These are phyloP conservation scores for Prochilodus magdalenae DNA, from an alignment of 2,113 vertebrate species.

Conservation along the genomic window DNA sequence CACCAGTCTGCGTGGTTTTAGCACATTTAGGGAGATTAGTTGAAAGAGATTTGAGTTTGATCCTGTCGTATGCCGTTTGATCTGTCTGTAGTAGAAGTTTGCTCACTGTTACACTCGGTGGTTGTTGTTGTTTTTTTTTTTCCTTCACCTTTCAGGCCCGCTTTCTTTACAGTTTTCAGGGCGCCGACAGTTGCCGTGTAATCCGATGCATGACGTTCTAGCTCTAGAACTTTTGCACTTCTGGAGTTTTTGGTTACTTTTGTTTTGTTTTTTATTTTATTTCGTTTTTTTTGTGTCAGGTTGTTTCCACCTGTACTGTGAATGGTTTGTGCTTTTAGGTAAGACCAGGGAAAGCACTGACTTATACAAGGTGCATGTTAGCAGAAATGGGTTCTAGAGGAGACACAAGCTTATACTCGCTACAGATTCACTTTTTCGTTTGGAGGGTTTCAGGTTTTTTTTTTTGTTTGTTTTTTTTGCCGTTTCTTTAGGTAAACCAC, in stretches of 20 bases:
- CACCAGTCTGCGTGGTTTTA: conserved; percentile 43
- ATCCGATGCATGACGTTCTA: background rate
- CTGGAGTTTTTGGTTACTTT: conserved; percentile 16
- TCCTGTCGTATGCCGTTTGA: conserved; percentile 29
- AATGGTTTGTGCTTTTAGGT: conserved; percentile 62
- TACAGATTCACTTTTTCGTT: conserved; percentile 69
- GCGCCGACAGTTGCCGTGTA: background rate
- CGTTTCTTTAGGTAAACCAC: conserved; percentile 75
- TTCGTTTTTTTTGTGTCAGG: conserved; percentile 28
- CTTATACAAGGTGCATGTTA: conserved; percentile 34
- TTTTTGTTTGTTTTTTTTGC: background rate
- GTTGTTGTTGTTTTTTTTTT: conserved; percentile 12
- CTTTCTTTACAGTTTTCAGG: conserved; percentile 7
- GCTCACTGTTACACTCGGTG: conserved; percentile 36
- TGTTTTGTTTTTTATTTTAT: background rate
- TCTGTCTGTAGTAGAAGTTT: conserved; percentile 20
- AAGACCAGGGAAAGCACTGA: conserved; percentile 46
- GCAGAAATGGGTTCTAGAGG: conserved; percentile 36
- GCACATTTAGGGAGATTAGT: background rate
- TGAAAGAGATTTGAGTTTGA: conserved; percentile 26
- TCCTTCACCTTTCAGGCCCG: background rate
- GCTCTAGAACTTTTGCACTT: background rate
- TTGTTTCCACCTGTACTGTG: conserved; percentile 35
- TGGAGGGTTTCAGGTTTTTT: conserved; percentile 55
- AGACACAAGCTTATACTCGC: conserved; percentile 66